A percentile compares a stretch with the other conserved stretches of the same genome.
phyloP scores from a whole-genome alignment of 2,888 invertebrate species.

The Trissolcus japonicus region DNA sequence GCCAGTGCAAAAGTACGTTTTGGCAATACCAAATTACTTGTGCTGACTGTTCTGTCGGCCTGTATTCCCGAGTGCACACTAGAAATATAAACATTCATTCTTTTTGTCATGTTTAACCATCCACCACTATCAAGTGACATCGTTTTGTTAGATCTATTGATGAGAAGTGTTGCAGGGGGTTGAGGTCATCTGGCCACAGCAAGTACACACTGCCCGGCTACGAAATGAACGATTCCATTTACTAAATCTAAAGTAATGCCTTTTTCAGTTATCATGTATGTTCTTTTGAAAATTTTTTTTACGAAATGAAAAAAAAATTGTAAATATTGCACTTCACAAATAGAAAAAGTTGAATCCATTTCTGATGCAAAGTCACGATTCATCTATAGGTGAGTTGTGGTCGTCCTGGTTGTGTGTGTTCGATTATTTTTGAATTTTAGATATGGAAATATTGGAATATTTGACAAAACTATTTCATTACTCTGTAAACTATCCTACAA shows the following conservation, averaged over 20 bases:
- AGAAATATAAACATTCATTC: slow-evolving; percentile 58
- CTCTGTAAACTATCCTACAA: too few species aligned
- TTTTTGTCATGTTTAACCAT: slow-evolving; percentile 59
- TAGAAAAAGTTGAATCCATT: too few species aligned
- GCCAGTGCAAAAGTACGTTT: not conserved
- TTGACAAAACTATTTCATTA: too few species aligned
- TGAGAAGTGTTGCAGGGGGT: slow-evolving; percentile 54
- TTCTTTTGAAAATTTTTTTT: too few species aligned
- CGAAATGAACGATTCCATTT: slow-evolving; percentile 56
- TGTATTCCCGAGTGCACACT: slow-evolving; percentile 59
- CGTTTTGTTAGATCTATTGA: slow-evolving; percentile 56
- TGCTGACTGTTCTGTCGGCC: slow-evolving; percentile 41
- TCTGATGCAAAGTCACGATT: too few species aligned
- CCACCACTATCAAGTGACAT: slow-evolving; percentile 56
- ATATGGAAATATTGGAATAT: too few species aligned
- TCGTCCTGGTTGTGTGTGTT: too few species aligned
- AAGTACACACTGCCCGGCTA: slow-evolving; percentile 56
- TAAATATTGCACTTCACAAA: too few species aligned
- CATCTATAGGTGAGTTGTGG: too few species aligned
- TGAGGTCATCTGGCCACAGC: slow-evolving; percentile 57
- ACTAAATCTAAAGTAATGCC: slow-evolving; percentile 33
- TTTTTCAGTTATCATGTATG: slow-evolving; percentile 74
- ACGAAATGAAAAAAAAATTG: too few species aligned
- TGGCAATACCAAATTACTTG: slow-evolving; percentile 37
- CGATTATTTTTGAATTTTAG: too few species aligned